A percentile compares a stretch with the other conserved stretches of the same genome.
phyloP scores from a whole-genome alignment of 2,797 vertebrate genomes.

The Gadopsis bispinosus region DNA sequence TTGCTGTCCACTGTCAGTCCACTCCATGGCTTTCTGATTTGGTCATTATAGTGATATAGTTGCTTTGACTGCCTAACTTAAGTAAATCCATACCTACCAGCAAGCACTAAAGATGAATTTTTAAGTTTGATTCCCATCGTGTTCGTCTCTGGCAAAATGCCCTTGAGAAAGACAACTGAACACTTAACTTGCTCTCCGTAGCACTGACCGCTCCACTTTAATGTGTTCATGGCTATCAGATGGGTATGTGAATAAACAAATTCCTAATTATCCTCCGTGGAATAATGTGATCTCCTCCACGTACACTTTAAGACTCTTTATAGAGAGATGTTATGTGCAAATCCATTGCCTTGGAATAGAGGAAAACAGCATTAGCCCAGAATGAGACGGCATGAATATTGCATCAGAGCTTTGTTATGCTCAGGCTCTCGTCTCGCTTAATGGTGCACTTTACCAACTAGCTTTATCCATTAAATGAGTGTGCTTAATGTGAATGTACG shows the following conservation, averaged over 20 bases:
- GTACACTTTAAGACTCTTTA: constrained; percentile 64
- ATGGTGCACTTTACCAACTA: constrained; percentile 91
- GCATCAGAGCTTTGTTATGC: constrained; percentile 89
- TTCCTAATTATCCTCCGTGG: constrained; percentile 56
- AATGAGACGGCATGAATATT: constrained; percentile 90
- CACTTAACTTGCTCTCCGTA: constrained; percentile 26
- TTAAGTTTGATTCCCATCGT: constrained; percentile 25
- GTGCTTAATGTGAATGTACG: constrained; percentile 66
- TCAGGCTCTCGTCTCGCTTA: constrained; percentile 88
- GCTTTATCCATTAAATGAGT: constrained; percentile 84
- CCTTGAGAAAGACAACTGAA: constrained; percentile 40
- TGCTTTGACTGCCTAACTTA: constrained; percentile 23
- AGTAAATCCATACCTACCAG: constrained; percentile 36
- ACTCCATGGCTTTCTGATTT: constrained; percentile 23
- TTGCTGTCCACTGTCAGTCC: constrained; percentile 25
- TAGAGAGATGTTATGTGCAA: constrained; percentile 69
- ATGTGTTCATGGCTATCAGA: constrained; percentile 52
- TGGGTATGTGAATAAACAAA: constrained; percentile 58
- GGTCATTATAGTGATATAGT: constrained; percentile 16
- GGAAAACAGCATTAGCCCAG: constrained; percentile 82
- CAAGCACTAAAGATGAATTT: constrained; percentile 21
- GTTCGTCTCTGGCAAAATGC: constrained; percentile 21
- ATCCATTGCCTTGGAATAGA: constrained; percentile 77
- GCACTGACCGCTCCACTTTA: constrained; percentile 51
- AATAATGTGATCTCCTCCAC: constrained; percentile 57